These are phyloP conservation scores for Falco naumanni DNA, from an alignment of 2,797 vertebrate species.

Conservation along the genomic window DNA sequence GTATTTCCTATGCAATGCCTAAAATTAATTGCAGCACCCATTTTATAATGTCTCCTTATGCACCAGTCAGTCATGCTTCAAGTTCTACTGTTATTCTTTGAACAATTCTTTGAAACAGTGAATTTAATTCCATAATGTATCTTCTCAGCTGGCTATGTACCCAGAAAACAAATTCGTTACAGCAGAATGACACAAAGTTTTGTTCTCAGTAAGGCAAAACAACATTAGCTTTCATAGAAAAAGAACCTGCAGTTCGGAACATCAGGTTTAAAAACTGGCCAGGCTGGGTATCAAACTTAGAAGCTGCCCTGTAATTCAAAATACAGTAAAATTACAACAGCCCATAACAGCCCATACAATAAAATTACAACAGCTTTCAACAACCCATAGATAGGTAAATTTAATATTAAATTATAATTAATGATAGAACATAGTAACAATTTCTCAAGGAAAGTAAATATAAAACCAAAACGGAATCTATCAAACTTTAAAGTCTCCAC, in stretches of 20 bases:
- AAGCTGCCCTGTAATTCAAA: neutral
- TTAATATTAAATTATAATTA: neutral
- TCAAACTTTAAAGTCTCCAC: neutral
- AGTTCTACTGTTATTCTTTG: neutral
- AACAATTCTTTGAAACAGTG: neutral
- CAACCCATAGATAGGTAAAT: neutral
- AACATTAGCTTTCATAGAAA: neutral
- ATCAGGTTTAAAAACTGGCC: neutral
- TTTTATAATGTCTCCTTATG: neutral
- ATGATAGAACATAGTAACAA: neutral
- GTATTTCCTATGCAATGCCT: neutral
- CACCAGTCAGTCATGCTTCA: neutral
- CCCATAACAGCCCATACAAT: no score
- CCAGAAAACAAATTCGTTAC: neutral
- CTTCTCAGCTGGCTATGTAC: neutral
- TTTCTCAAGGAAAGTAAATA: neutral
- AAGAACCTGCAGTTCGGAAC: neutral
- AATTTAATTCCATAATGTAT: neutral
- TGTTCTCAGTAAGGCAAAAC: neutral
- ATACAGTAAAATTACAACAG: neutral
- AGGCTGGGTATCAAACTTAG: neutral
- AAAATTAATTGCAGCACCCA: neutral
- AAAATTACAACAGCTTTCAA: neutral
- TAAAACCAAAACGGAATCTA: neutral
- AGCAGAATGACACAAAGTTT: neutral